These are phyloP conservation scores for Dendrolimus houi DNA, from an alignment of 2,888 invertebrate genomes.

Conservation along the genomic window DNA sequence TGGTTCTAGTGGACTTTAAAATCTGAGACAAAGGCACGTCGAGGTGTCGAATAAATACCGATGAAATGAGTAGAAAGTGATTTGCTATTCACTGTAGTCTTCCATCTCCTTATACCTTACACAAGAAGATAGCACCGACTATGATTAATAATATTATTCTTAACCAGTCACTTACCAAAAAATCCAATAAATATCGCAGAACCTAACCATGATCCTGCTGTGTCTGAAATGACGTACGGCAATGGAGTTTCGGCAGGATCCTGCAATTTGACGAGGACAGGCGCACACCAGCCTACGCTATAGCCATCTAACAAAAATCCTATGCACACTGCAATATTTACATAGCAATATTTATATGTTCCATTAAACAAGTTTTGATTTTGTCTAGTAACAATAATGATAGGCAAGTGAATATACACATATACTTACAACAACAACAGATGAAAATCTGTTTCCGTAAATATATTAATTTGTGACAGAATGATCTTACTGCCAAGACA, in stretches of 20 bases:
- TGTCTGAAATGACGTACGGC: slow-evolving; percentile 10
- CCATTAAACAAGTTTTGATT: no score
- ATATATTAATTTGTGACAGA: background rate
- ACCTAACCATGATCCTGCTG: slow-evolving; percentile 6
- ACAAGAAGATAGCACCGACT: no score
- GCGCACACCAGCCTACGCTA: slow-evolving; percentile 15
- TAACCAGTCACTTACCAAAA: slow-evolving; percentile 6
- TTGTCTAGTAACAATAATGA: no score
- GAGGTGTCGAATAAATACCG: no score
- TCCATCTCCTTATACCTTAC: no score
- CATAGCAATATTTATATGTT: no score
- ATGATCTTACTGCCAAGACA: background rate
- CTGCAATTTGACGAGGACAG: slow-evolving; percentile 16
- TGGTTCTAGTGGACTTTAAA: no score
- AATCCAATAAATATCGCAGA: slow-evolving; percentile 7
- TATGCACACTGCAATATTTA: background rate
- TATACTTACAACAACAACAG: background rate
- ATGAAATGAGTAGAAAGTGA: no score
- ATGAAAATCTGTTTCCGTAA: slow-evolving; percentile 1
- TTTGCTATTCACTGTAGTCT: no score
- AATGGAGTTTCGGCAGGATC: slow-evolving; percentile 16
- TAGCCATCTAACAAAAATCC: slow-evolving; percentile 9
- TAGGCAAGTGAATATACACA: no score
- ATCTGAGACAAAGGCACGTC: no score
- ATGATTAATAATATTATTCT: no score